phyloP scores from a whole-genome alignment of 2,888 invertebrate genomes.

The Orgyia antiqua region DNA sequence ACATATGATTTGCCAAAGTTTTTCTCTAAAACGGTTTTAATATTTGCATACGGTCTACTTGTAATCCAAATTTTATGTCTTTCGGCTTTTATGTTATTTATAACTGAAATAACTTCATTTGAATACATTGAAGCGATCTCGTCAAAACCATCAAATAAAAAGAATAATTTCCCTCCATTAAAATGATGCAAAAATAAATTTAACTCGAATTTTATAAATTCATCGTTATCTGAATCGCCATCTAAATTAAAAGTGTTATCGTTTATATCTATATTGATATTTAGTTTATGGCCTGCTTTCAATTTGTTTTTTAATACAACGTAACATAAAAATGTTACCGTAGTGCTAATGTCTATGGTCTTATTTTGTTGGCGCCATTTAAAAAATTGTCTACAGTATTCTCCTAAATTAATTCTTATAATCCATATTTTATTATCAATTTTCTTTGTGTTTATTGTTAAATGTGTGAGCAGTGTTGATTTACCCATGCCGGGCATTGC shows the following conservation, averaged over 20 bases:
- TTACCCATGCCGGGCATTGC: slow-evolving; percentile 13
- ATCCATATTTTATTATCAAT: slow-evolving; percentile 1
- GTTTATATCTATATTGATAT: not conserved
- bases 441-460: slow-evolving; percentile 3
- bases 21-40: slow-evolving; percentile 7
- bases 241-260: not conserved
- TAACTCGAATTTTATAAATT: slow-evolving; percentile 1
- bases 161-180: slow-evolving; percentile 6
- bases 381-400: slow-evolving; percentile 4
- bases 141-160: slow-evolving; percentile 10
- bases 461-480: slow-evolving; percentile 12
- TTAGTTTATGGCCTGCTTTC: not conserved
- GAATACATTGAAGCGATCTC: slow-evolving; percentile 6
- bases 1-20: slow-evolving; percentile 10
- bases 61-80: slow-evolving; percentile 13
- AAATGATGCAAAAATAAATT: slow-evolving; percentile 4
- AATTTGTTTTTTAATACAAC: not conserved
- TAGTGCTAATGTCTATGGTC: not conserved
- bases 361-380: not conserved
- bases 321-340: slow-evolving; percentile 1
- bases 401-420: slow-evolving; percentile 5
- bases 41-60: slow-evolving; percentile 15
- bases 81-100: not conserved
- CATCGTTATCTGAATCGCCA: not conserved
- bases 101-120: slow-evolving; percentile 1